Evolutionary conservation across 30 jellyfish, hydroid and myxozoan genomes (phyloP).

Genomic region (Cassiopea xamachana): DNA sequence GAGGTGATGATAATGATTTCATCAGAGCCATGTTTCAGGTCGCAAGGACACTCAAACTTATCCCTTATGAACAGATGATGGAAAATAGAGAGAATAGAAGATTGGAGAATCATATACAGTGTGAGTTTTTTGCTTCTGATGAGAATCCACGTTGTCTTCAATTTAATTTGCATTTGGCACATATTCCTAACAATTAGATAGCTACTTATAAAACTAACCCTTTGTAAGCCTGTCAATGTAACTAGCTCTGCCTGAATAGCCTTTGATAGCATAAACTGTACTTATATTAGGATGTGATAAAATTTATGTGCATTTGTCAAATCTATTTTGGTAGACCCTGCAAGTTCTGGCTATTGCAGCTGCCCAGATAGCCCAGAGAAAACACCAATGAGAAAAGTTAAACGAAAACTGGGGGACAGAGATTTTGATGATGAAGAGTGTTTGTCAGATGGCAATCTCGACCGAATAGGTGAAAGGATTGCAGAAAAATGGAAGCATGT

Average conservation of each 20-base stretch:
- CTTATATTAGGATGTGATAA: too few relatives aligned
- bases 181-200: too few relatives aligned
- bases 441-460: slow-evolving; percentile 76
- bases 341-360: slow-evolving; percentile 45
- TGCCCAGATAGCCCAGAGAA: slow-evolving; percentile 67
- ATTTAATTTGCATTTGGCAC: too few relatives aligned
- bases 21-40: slow-evolving; percentile 74
- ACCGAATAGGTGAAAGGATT: slow-evolving; percentile 82
- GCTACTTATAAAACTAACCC: too few relatives aligned
- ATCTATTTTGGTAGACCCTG: neutral
- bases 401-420: slow-evolving; percentile 63
- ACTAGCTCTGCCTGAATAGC: too few relatives aligned
- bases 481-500: slow-evolving; percentile 82
- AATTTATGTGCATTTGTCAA: neutral
- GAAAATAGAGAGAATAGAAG: slow-evolving; percentile 84
- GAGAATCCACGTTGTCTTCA: too few relatives aligned
- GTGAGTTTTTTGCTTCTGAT: slow-evolving; percentile 12
- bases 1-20: slow-evolving; percentile 73
- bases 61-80: slow-evolving; percentile 78
- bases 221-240: too few relatives aligned
- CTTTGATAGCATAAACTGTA: neutral
- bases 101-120: slow-evolving; percentile 53
- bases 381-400: slow-evolving; percentile 63
- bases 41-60: slow-evolving; percentile 70
- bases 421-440: slow-evolving; percentile 43